Evolutionary conservation across 2,888 invertebrate species (phyloP).

Genomic region (Eristalis tenax): DNA sequence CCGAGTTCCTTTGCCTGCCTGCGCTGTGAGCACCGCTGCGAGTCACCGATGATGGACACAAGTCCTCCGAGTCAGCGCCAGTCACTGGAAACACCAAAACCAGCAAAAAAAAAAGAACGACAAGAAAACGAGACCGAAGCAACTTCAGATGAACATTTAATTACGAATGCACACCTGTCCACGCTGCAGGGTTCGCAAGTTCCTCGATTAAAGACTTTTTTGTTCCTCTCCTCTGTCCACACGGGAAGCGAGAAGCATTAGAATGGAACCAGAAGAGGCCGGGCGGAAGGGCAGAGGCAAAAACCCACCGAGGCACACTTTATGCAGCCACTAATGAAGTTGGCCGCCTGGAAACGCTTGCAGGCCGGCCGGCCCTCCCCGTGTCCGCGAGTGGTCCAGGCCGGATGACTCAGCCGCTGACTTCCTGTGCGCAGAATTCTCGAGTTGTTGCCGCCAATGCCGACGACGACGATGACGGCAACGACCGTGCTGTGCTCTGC

Average conservation of each 20-base stretch:
- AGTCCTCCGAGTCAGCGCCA: constrained; percentile 45
- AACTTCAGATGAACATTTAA: constrained; percentile 63
- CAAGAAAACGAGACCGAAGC: constrained; percentile 6
- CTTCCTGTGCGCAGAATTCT: constrained; percentile 55
- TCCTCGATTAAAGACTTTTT: constrained; percentile 33
- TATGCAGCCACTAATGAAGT: constrained; percentile 44
- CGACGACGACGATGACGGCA: neutral
- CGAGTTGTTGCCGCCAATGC: neutral
- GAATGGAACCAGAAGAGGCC: constrained; percentile 30
- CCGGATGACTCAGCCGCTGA: constrained; percentile 57
- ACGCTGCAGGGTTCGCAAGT: constrained; percentile 45
- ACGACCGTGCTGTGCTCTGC: neutral
- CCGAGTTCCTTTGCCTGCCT: neutral
- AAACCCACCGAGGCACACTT: constrained; percentile 30
- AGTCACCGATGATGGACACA: constrained; percentile 42
- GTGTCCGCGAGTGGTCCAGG: neutral
- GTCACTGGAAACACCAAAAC: constrained; percentile 47
- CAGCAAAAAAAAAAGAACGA: neutral
- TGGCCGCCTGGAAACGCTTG: constrained; percentile 34
- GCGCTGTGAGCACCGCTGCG: constrained; percentile 15
- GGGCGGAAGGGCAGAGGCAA: neutral
- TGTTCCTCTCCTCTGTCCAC: constrained; percentile 12
- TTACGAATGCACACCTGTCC: constrained; percentile 69
- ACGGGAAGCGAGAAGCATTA: constrained; percentile 5
- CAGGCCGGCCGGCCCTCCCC: neutral